Conservation (phyloP, 2,113 vertebrate genomes). For the Mobula birostris region DNA sequence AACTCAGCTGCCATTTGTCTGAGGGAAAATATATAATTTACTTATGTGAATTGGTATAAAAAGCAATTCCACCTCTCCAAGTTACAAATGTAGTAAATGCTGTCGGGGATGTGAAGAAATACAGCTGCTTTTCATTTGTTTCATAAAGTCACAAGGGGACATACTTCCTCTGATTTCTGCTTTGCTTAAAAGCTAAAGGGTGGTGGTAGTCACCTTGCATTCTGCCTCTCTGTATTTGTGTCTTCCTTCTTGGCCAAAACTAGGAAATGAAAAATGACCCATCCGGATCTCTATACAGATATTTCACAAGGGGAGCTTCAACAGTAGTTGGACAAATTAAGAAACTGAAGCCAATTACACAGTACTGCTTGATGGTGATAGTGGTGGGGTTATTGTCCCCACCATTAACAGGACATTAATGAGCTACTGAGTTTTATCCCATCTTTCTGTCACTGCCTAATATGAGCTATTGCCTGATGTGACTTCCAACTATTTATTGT, state of each 20-base stretch:
- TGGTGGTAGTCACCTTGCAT: background rate
- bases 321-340: background rate
- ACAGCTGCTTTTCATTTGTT: background rate
- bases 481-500: background rate
- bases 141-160: background rate
- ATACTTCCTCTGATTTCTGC: background rate
- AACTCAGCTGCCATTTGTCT: background rate
- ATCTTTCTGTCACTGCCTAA: background rate
- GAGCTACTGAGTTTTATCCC: background rate
- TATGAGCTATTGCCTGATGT: background rate
- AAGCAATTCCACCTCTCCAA: background rate
- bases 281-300: background rate
- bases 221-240: background rate
- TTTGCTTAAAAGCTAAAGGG: background rate
- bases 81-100: background rate
- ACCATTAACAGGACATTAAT: background rate
- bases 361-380: background rate
- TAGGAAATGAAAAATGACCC: background rate
- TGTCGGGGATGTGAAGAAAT: background rate
- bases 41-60: background rate
- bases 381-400: background rate
- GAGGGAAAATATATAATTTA: background rate
- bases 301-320: background rate
- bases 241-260: background rate
- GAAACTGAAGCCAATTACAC: background rate